Evolutionary conservation across 2,797 vertebrate species (phyloP), one percentile per base, ranked within the genome.

Genomic region (Enteromius trimaculatus): DNA sequence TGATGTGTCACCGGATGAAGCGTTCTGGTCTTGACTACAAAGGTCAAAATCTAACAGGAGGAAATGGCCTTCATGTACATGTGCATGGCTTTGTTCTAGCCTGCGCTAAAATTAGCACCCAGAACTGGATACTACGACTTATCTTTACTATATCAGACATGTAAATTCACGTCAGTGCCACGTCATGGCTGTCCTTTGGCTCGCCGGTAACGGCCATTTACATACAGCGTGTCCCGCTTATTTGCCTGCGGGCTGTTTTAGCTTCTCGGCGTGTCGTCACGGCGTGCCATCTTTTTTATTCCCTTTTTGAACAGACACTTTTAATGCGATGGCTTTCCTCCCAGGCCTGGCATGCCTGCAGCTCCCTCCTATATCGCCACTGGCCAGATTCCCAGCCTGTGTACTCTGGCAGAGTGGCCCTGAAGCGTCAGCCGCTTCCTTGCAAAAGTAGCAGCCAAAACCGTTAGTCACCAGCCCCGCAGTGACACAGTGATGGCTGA

Each of bases 61-160:
- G 91, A 93, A 92, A 90, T 86, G 87, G 87, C 91, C 87, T 80
- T 64, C 78, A 90, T 90, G 86, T 86, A 89, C 44, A 58, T 77
- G 80, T 88, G 86, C 71, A 72, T 10, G 6, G 42, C 84, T 84
- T 76, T 76, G 70, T 84, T 87, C 86, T 90, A 85, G 87, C 79
- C 53, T 42, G 23, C 10, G 64, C 89, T 86, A 92, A 89, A 92
- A 91, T 91, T 91, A 92, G 90, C 84, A 86, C 81, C 21, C 62
- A 62, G 66, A 84, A 86, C 86, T 87, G 88, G 89, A 91, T 91
- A 86, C 86, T 87, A 90, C 87, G 87, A 88, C 85, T 91, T 90
- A 89, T 91, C 88, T 91, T 87, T 86, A 86, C 88, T 86, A 84
- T 86, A 84, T 82, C 80, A 23, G 80, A 85, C 78, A 79, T 66